A percentile compares a stretch with the other conserved stretches of the same genome.
Evolutionary conservation across 2,113 vertebrate genomes (phyloP).

Genomic region (Plotosus lineatus): DNA sequence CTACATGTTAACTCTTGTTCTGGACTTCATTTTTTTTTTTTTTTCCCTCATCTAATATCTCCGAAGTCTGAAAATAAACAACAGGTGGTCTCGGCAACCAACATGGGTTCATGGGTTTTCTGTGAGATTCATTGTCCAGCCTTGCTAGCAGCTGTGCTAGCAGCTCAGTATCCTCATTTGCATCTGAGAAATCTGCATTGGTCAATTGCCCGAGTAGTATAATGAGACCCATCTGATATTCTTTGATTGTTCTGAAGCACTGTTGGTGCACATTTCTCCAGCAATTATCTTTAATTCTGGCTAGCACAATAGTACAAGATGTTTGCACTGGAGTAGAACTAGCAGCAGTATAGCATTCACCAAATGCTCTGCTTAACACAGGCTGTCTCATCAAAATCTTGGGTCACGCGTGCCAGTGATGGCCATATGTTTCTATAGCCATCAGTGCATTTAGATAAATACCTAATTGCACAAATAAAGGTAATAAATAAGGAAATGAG

Average conservation of each 20-base stretch:
- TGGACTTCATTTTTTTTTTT: background rate
- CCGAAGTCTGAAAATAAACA: conserved; percentile 16
- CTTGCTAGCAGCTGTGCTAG: conserved; percentile 12
- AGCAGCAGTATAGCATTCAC: background rate
- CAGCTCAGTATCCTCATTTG: conserved; percentile 25
- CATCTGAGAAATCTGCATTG: conserved; percentile 13
- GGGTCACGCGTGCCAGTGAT: conserved; percentile 2
- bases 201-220: conserved; percentile 32
- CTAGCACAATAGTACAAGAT: background rate
- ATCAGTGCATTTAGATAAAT: background rate
- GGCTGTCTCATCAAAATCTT: background rate
- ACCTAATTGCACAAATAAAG: background rate
- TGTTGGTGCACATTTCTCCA: conserved; percentile 21
- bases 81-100: conserved; percentile 24
- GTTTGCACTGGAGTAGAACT: background rate
- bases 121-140: conserved; percentile 4
- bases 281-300: background rate
- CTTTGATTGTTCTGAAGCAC: conserved; percentile 9
- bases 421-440: background rate
- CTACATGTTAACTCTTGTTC: background rate
- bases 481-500: conserved; percentile 19
- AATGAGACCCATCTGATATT: conserved; percentile 32
- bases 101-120: background rate
- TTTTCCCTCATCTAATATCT: background rate
- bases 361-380: background rate